These are phyloP conservation scores for Uloborus plumipes DNA, from an alignment of 2,888 invertebrate genomes.

Conservation along the genomic window DNA sequence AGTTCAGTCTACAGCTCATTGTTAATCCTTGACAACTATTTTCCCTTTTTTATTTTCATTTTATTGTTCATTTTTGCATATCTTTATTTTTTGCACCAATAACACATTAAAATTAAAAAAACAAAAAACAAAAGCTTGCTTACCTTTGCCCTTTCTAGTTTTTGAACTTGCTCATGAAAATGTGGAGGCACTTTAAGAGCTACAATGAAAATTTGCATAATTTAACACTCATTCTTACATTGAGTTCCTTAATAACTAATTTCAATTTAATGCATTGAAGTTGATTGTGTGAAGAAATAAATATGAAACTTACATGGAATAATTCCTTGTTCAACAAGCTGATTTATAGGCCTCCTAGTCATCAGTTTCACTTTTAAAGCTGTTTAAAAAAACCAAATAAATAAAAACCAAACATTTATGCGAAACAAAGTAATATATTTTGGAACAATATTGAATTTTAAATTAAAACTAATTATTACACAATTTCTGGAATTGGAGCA, in stretches of 20 bases:
- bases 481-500: too few species aligned
- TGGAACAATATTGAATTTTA: too few species aligned
- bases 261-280: neutral
- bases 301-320: conserved; percentile 91
- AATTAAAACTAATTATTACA: too few species aligned
- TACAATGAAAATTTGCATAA: conserved; percentile 73
- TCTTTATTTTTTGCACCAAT: too few species aligned
- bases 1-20: too few species aligned
- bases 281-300: neutral
- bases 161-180: conserved; percentile 94
- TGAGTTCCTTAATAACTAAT: neutral
- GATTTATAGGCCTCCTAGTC: conserved; percentile 93
- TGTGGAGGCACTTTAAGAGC: conserved; percentile 95
- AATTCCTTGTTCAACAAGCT: conserved; percentile 97
- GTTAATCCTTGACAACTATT: too few species aligned
- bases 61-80: too few species aligned
- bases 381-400: conserved; percentile 73
- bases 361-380: conserved; percentile 97
- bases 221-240: neutral
- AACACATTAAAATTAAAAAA: neutral
- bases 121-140: conserved; percentile 20
- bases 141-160: conserved; percentile 88
- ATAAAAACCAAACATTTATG: too few species aligned
- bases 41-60: too few species aligned
- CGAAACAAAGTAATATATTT: too few species aligned